Conservation (phyloP, 2,888 invertebrate genomes). For the Apodemia duryi region DNA sequence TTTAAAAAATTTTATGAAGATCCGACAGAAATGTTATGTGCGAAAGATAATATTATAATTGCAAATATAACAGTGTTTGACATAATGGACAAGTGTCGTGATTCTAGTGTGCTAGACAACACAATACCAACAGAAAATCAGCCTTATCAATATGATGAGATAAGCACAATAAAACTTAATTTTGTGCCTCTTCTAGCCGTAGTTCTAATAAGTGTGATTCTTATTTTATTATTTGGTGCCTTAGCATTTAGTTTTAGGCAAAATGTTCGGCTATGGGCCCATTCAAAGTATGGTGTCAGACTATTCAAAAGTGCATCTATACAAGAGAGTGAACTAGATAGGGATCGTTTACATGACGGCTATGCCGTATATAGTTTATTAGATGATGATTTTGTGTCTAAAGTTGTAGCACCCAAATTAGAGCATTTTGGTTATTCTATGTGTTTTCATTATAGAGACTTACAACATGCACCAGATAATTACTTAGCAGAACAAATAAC, state of each 20-base stretch:
- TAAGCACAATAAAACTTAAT: constrained; percentile 81
- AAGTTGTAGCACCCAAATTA: constrained; percentile 85
- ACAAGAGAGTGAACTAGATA: constrained; percentile 78
- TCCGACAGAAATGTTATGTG: constrained; percentile 83
- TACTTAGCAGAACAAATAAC: constrained; percentile 81
- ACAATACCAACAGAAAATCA: constrained; percentile 77
- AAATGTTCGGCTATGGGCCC: constrained; percentile 89
- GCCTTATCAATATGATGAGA: constrained; percentile 82
- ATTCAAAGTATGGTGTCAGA: constrained; percentile 88
- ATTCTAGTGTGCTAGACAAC: constrained; percentile 72
- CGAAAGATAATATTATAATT: constrained; percentile 67
- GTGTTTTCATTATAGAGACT: constrained; percentile 84
- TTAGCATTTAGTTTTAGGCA: constrained; percentile 87
- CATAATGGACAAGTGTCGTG: constrained; percentile 69
- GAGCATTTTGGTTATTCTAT: constrained; percentile 84
- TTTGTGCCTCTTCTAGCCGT: constrained; percentile 88
- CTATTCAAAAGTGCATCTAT: constrained; percentile 83
- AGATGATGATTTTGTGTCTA: constrained; percentile 86
- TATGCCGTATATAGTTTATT: constrained; percentile 92
- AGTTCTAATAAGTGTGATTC: constrained; percentile 84
- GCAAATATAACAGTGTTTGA: constrained; percentile 70
- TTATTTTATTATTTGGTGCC: constrained; percentile 84
- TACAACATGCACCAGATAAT: constrained; percentile 80
- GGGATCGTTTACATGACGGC: constrained; percentile 89
- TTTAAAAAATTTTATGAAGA: constrained; percentile 81